Percentiles rank a stretch among this genome's conserved stretches.
These are phyloP conservation scores for Tiphia femorata DNA, from an alignment of 2,888 invertebrate genomes.

Conservation along the genomic window DNA sequence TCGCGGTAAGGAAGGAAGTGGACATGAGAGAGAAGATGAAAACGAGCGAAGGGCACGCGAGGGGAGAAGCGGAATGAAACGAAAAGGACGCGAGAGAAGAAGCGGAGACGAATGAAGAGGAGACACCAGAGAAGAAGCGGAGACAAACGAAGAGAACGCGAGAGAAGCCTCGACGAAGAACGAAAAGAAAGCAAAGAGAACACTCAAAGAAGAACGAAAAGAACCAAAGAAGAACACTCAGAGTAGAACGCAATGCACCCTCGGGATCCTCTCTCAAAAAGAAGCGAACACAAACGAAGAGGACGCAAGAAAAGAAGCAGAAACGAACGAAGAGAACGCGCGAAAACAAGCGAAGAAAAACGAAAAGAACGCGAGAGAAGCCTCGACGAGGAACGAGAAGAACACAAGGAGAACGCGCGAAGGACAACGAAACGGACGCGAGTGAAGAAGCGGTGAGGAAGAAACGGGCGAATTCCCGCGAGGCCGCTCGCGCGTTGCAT, in stretches of 20 bases:
- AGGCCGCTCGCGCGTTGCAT: constrained; percentile 50
- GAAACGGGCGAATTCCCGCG: constrained; percentile 29
- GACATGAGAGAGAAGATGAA: too few relatives aligned
- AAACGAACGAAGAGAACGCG: neutral
- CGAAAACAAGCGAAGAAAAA: neutral
- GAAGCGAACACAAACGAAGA: neutral
- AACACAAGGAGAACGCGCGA: neutral
- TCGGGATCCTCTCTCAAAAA: neutral
- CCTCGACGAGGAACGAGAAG: neutral
- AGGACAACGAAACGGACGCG: constrained; percentile 4
- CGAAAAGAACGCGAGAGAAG: neutral
- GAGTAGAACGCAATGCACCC: neutral
- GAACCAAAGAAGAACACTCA: neutral
- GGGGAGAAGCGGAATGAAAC: too few relatives aligned
- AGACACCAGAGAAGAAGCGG: neutral
- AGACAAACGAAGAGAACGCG: neutral
- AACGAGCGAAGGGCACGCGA: too few relatives aligned
- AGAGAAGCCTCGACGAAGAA: neutral
- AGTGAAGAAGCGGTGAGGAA: constrained; percentile 23
- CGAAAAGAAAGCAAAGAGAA: neutral
- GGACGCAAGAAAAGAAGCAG: neutral
- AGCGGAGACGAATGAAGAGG: neutral
- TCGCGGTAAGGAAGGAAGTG: too few relatives aligned
- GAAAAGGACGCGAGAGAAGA: too few relatives aligned
- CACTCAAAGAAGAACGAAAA: constrained; percentile 8